Conservation (phyloP, 2,888 invertebrate genomes). For the Cerastis leucographa region DNA sequence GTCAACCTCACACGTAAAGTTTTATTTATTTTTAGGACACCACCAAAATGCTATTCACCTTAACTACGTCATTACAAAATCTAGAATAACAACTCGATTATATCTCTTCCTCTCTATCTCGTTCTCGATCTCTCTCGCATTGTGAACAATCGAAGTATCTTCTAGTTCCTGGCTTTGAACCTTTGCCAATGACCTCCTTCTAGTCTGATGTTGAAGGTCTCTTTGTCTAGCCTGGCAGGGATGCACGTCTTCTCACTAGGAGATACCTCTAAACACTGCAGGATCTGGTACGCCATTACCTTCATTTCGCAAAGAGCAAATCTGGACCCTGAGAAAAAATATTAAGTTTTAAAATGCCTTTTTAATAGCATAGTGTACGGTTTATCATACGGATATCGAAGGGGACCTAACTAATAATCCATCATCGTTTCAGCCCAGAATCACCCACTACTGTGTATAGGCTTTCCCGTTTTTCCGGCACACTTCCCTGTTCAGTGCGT, state of each 20-base stretch:
- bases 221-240: slow-evolving; percentile 68
- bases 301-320: slow-evolving; percentile 84
- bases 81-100: background rate
- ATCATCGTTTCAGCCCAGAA: too few species aligned
- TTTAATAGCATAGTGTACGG: background rate
- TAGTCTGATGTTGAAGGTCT: slow-evolving; percentile 71
- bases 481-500: too few species aligned
- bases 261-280: slow-evolving; percentile 74
- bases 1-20: background rate
- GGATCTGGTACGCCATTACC: slow-evolving; percentile 78
- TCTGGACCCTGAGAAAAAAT: slow-evolving; percentile 70
- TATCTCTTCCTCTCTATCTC: background rate
- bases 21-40: background rate
- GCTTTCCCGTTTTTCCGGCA: too few species aligned
- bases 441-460: too few species aligned
- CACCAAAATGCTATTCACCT: background rate
- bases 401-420: background rate
- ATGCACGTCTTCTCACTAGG: slow-evolving; percentile 75
- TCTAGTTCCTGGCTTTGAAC: slow-evolving; percentile 63
- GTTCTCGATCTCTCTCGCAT: background rate
- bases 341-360: background rate
- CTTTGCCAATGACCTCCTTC: slow-evolving; percentile 79
- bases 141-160: background rate
- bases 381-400: background rate
- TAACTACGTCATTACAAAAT: background rate